A percentile compares a stretch with the other conserved stretches of the same genome.
phyloP scores from a whole-genome alignment of 2,113 vertebrate genomes.

The Oncorhynchus tshawytscha region DNA sequence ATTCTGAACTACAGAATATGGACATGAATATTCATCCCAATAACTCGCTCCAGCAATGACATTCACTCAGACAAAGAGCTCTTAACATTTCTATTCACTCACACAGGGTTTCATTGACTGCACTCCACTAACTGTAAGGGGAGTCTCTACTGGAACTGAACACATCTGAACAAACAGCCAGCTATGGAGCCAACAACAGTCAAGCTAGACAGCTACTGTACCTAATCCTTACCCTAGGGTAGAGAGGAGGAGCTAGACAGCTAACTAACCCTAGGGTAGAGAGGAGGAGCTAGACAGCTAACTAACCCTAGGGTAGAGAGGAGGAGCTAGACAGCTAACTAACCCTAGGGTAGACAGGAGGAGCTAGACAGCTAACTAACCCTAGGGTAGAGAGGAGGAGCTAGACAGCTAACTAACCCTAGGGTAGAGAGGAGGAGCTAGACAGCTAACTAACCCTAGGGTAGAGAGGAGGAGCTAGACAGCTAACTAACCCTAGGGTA shows the following conservation, averaged over 20 bases:
- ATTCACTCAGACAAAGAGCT: constrained; percentile 24
- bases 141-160: constrained; percentile 21
- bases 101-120: constrained; percentile 16
- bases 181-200: background rate
- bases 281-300: too few relatives aligned
- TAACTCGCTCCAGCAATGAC: constrained; percentile 10
- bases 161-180: constrained; percentile 7
- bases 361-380: too few relatives aligned
- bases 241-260: constrained; percentile 11
- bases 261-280: too few relatives aligned
- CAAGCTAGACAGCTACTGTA: constrained; percentile 19
- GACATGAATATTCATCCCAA: background rate
- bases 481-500: too few relatives aligned
- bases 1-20: background rate
- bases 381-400: too few relatives aligned
- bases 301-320: too few relatives aligned
- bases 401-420: background rate
- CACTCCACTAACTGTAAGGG: constrained; percentile 17
- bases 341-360: constrained; percentile 18
- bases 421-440: too few relatives aligned
- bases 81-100: background rate
- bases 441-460: too few relatives aligned
- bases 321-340: background rate
- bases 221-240: constrained; percentile 5
- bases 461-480: too few relatives aligned